These are phyloP conservation scores for Etia nguti DNA, from an alignment of 2,113 vertebrate genomes.

Conservation along the genomic window DNA sequence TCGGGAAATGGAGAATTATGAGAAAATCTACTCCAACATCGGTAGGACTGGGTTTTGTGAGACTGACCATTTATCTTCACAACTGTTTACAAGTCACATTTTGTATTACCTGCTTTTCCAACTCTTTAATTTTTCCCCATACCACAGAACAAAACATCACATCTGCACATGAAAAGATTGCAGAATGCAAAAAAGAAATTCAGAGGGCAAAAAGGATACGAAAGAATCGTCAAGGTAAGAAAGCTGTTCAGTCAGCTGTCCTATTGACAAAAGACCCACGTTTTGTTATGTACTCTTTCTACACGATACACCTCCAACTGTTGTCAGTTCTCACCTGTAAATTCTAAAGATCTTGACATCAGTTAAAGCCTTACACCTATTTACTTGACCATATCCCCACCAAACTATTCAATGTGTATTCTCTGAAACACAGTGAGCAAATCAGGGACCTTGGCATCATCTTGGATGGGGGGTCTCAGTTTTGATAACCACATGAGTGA, in stretches of 20 bases:
- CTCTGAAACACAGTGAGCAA: background rate
- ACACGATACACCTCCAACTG: background rate
- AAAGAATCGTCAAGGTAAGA: slow-evolving; percentile 95
- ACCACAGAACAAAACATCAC: slow-evolving; percentile 85
- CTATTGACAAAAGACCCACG: background rate
- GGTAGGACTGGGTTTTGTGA: slow-evolving; percentile 68
- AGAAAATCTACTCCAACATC: slow-evolving; percentile 92
- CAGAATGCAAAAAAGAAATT: slow-evolving; percentile 98
- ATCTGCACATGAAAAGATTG: slow-evolving; percentile 94
- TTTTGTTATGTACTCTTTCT: background rate
- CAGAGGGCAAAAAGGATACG: slow-evolving; percentile 94
- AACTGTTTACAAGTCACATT: background rate
- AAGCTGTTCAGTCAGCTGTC: background rate
- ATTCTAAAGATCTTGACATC: background rate
- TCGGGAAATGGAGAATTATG: slow-evolving; percentile 98
- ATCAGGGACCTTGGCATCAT: background rate
- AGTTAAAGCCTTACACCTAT: background rate
- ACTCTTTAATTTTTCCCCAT: background rate
- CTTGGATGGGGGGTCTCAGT: background rate
- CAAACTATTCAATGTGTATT: background rate
- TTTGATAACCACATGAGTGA: background rate
- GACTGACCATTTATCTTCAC: background rate
- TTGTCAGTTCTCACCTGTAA: background rate
- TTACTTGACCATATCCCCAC: background rate
- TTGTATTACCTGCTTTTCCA: background rate